Conservation (phyloP, 2,113 vertebrate genomes). For the Lota lota region DNA sequence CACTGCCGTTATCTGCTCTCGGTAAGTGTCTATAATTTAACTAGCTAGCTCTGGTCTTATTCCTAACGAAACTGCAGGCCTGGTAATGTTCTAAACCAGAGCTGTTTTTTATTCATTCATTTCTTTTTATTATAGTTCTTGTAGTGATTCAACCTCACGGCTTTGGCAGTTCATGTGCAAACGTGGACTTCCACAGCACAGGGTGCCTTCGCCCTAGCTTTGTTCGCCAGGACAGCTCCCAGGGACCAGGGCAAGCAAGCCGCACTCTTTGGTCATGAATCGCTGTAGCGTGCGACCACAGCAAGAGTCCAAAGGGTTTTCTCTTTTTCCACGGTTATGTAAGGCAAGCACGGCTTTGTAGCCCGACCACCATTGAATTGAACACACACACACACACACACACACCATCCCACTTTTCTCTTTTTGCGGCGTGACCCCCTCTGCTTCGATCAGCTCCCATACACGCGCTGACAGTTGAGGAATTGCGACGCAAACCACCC, state of each 20-base stretch:
- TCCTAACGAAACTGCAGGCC: too few species aligned
- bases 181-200: too few species aligned
- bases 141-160: conserved; percentile 10
- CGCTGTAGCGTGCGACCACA: background rate
- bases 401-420: conserved; percentile 6
- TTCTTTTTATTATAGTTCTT: background rate
- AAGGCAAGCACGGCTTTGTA: conserved; percentile 12
- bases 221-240: too few species aligned
- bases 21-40: too few species aligned
- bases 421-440: conserved; percentile 8
- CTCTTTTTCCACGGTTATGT: conserved; percentile 31
- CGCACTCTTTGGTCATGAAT: too few species aligned
- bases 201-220: too few species aligned
- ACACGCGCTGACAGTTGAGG: conserved; percentile 21
- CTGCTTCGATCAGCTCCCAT: conserved; percentile 23
- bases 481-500: conserved; percentile 9
- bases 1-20: too few species aligned
- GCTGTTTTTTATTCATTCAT: background rate
- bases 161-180: conserved; percentile 18
- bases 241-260: conserved; percentile 11
- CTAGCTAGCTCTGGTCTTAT: too few species aligned
- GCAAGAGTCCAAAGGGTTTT: conserved; percentile 33
- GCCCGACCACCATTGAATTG: conserved; percentile 8
- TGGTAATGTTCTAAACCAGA: too few species aligned
- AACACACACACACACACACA: conserved; percentile 12